Evolutionary conservation across 2,888 invertebrate species (phyloP), one percentile per base, ranked within the genome.

Genomic region (Meganola albula): DNA sequence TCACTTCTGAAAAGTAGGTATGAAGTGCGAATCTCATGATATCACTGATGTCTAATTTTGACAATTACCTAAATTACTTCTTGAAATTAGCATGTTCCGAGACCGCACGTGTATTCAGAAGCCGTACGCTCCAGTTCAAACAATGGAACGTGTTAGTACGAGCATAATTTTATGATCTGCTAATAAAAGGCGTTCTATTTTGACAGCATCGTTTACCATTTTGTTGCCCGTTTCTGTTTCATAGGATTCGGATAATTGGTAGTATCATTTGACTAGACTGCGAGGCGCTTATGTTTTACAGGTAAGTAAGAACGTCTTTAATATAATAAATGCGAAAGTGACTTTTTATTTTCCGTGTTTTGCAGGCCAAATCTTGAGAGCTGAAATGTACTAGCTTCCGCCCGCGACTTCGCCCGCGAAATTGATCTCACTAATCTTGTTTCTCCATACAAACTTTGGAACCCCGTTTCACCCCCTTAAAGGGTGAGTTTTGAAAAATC

Each of bases 11-110:
- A 5, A 20, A 5, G 3, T 54, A 55, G 52, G 58, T 53, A 56
- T 55, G 44, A 70, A 65, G 74, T 71, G 77, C 63, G 73, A 78
- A 64, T 57, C 63, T 66, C 66, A 69, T 62, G 76, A 77, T 76
- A 77, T 75, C 74, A 77, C 67, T 64, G 51, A 47, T 50, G 47
- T 58, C 65, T 64, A 70, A 75, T 78, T 73, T 56, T 48, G 49
- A 44, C 58, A 66, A 72, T 80, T 79, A 76, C 52, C 53, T 50
- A 59, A 57, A 73, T 74, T 74, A 71, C 59, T 60, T 49, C 47
- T 40, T 36, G 40, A 53, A 64, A 70, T 78, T 76, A 72, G 61
- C 65, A 55, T 50, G 41, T 41, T 35, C 48, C 33, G 45, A 52
- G 47, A 55, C 43, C 38, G 25, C 37, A 47, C 35, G 49, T 43